phyloP scores from a whole-genome alignment of 2,888 invertebrate genomes.

The Ceriagrion tenellum region DNA sequence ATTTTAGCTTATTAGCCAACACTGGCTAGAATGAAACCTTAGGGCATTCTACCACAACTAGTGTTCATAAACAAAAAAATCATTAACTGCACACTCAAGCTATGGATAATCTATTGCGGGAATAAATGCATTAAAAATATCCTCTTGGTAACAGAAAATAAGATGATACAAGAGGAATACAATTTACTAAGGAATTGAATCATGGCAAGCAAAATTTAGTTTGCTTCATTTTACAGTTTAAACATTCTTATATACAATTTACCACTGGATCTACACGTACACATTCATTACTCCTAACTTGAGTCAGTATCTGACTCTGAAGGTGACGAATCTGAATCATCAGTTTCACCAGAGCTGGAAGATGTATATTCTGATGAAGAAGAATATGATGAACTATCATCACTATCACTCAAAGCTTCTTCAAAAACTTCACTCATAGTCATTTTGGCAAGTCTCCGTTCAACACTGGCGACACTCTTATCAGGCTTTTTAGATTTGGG shows the following conservation, averaged over 20 bases:
- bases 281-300: not conserved
- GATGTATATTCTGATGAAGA: not conserved
- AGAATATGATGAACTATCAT: constrained; percentile 44
- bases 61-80: too few relatives aligned
- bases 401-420: constrained; percentile 45
- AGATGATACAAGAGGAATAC: not conserved
- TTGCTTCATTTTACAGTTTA: not conserved
- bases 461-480: not conserved
- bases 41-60: too few relatives aligned
- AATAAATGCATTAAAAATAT: not conserved
- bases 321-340: not conserved
- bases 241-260: not conserved
- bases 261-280: not conserved
- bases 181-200: not conserved
- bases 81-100: too few relatives aligned
- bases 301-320: constrained; percentile 1
- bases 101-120: not conserved
- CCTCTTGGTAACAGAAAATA: not conserved
- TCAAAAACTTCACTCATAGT: constrained; percentile 6
- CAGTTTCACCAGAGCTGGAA: constrained; percentile 27
- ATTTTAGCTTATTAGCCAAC: too few relatives aligned
- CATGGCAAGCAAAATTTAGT: not conserved
- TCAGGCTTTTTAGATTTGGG: not conserved
- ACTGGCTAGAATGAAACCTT: too few relatives aligned
- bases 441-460: constrained; percentile 24